Evolutionary conservation across 1,140 invertebrate genomes (phyloP), one percentile per base, ranked within the genome.

Genomic region (Agrypnia vestita): DNA sequence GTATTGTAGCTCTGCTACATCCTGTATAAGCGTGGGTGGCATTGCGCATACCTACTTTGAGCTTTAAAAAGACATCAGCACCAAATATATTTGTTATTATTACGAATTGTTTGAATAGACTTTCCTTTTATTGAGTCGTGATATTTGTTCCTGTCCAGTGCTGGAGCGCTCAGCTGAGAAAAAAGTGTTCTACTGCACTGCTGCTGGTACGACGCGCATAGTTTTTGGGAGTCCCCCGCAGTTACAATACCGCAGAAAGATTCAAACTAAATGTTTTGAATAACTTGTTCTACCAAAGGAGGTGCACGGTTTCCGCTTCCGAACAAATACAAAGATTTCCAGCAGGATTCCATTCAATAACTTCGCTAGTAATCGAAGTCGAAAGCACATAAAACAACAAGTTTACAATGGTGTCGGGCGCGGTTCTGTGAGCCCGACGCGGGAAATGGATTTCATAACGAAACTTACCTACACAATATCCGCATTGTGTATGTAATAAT

Each of bases 341-440:
- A 51, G 7, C 15, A 71, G 35, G 19, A 53, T 15, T 25, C 17
- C 35, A 71, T 53, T 71, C 15, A 71, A 11, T 12, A 51, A 71
- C 19, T 71, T 71, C 9, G 19, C 17, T 71, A 25, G 25, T 35
- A 35, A 51, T 71, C 47, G 13, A 71, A 71, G 67, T 71, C 19
- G 21, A 21, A 17, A n/a, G 46, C 19, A 71, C 19, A 47, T 71
- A 51, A 15, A 53, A 47, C 47, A 17, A 12, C 7, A 71, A 71
- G 46, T 71, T 71, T 17, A 25, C 67, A 51, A 49, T 51, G 13
- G 17, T 71, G 25, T 35, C 6, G 25, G 6, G 25, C 15, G 49
- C 11, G 17, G 46, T 7, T 11, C 17, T 21, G 19, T 71, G 49
- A 44, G 49, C 67, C 46, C 44, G 25, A 71, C 67, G 12, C 6